Conservation (phyloP, 2,797 vertebrate species). For the Loris lydekkerianus region DNA sequence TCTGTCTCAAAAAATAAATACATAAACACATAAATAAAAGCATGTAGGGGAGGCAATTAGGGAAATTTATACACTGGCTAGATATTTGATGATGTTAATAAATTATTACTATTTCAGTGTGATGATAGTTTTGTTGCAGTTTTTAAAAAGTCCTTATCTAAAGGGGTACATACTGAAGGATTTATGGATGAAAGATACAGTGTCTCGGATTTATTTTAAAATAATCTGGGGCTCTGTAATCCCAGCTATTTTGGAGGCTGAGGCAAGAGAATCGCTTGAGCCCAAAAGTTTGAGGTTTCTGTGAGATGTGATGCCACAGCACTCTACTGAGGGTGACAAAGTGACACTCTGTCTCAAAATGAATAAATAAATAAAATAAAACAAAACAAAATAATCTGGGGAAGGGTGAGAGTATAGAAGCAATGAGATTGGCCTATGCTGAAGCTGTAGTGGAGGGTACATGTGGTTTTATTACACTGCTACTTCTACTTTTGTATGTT, state of each 20-base stretch:
- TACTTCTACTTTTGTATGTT: not conserved
- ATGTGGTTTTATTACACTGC: not conserved
- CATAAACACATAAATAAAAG: not conserved
- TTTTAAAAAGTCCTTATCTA: slow-evolving; percentile 29
- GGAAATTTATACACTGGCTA: not conserved
- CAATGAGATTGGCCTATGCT: not conserved
- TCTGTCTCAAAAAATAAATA: no score
- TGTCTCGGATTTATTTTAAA: slow-evolving; percentile 31
- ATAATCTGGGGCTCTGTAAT: not conserved
- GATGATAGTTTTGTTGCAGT: not conserved
- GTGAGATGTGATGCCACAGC: no score
- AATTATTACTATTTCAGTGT: not conserved
- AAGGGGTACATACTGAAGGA: not conserved
- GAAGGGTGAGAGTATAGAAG: not conserved
- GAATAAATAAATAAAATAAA: no score
- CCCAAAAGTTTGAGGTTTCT: no score
- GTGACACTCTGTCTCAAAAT: no score
- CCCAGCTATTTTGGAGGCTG: no score
- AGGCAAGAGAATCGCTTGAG: no score
- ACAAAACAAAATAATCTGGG: not conserved
- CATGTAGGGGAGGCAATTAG: not conserved
- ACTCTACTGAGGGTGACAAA: no score
- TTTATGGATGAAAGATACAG: not conserved
- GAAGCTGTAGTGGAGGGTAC: not conserved
- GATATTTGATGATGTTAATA: not conserved